These are phyloP conservation scores for Drosophila merina DNA, from an alignment of 2,888 invertebrate species.

Conservation along the genomic window DNA sequence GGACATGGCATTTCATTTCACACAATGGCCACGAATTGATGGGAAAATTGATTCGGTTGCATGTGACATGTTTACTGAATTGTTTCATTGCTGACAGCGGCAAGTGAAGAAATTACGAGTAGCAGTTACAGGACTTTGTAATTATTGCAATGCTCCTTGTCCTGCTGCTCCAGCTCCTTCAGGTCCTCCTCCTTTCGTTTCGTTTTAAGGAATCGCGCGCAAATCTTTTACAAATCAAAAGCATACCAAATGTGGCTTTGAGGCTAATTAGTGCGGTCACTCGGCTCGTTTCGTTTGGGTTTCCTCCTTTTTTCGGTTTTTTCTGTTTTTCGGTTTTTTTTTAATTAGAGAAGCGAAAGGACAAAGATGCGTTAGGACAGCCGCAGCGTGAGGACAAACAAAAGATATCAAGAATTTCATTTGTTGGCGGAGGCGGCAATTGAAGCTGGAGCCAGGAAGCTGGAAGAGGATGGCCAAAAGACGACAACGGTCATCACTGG, in stretches of 20 bases:
- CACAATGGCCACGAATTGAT: slow-evolving; percentile 78
- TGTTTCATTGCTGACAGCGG: slow-evolving; percentile 52
- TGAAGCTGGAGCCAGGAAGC: slow-evolving; percentile 41
- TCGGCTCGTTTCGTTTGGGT: slow-evolving; percentile 46
- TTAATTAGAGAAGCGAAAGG: slow-evolving; percentile 82
- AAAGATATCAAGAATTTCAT: slow-evolving; percentile 80
- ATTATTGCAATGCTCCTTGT: slow-evolving; percentile 44
- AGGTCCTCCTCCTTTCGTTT: background rate
- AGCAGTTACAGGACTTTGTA: slow-evolving; percentile 38
- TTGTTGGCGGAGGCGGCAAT: slow-evolving; percentile 65
- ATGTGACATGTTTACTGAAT: slow-evolving; percentile 82
- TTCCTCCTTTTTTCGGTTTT: slow-evolving; percentile 14
- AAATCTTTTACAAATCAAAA: slow-evolving; percentile 77
- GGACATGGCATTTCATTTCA: slow-evolving; percentile 65
- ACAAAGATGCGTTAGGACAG: slow-evolving; percentile 78
- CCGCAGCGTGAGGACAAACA: slow-evolving; percentile 69
- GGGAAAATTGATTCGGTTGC: slow-evolving; percentile 82
- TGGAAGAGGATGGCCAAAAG: slow-evolving; percentile 33
- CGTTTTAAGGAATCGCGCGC: slow-evolving; percentile 48
- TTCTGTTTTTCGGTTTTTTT: slow-evolving; percentile 55
- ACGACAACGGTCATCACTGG: slow-evolving; percentile 59
- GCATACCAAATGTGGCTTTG: slow-evolving; percentile 78
- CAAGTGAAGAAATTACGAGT: slow-evolving; percentile 3
- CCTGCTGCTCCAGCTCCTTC: background rate
- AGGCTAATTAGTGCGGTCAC: slow-evolving; percentile 84